These are phyloP conservation scores for Piezodorus guildinii DNA, from an alignment of 1,140 invertebrate species.

Conservation along the genomic window DNA sequence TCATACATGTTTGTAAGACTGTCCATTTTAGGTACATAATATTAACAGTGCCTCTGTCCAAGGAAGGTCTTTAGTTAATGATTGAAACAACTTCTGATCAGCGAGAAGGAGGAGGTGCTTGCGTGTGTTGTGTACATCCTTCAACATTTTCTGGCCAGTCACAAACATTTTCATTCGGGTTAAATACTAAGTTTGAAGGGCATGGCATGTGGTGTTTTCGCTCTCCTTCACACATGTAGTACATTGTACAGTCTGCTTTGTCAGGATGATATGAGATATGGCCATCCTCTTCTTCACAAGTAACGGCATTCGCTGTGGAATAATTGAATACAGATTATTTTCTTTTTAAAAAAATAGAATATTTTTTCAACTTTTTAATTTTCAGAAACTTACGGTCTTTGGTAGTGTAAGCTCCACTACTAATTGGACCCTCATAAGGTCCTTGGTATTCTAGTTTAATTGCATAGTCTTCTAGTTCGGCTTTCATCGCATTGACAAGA, in stretches of 20 bases:
- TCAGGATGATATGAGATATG: conserved; percentile 87
- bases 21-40: not conserved
- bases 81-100: not conserved
- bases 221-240: conserved; percentile 92
- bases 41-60: not conserved
- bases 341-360: not conserved
- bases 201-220: conserved; percentile 96
- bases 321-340: not conserved
- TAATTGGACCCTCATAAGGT: conserved; percentile 61
- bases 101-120: conserved; percentile 46
- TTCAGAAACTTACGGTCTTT: conserved; percentile 64
- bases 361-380: too few species aligned
- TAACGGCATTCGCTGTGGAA: conserved; percentile 66
- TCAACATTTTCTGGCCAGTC: conserved; percentile 94
- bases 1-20: not conserved
- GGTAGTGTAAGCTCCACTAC: conserved; percentile 62
- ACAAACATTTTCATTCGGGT: conserved; percentile 84
- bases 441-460: conserved; percentile 78
- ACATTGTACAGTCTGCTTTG: conserved; percentile 81
- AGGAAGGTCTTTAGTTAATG: not conserved
- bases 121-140: conserved; percentile 69
- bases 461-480: conserved; percentile 70
- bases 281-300: conserved; percentile 84
- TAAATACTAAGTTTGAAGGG: conserved; percentile 86
- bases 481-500: conserved; percentile 72